Evolutionary conservation across 1,140 invertebrate genomes (phyloP), one percentile per base, ranked within the genome.

Genomic region (Halictus rubicundus): DNA sequence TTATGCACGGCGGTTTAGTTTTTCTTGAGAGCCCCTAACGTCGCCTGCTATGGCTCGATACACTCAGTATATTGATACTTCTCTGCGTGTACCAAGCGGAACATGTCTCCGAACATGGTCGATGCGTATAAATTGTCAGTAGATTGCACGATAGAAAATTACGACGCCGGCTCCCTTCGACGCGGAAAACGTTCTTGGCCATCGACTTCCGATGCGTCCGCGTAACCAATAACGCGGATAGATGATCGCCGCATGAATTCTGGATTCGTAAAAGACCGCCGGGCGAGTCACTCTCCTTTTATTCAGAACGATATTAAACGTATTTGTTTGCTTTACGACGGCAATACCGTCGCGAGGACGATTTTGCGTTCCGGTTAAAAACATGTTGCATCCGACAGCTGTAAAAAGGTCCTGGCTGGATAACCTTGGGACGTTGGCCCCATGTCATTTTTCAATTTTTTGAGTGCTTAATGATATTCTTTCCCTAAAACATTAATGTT

Each of bases 31-130:
- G 68, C 42, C 27, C 27, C 19, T 60, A 63, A 61, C 66, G 21
- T 19, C 12, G 46, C n/a, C 21, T 32, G n/a, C 32, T 32, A 68
- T 54, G 46, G 23, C 16, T 12, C 42, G 42, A 78, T 78, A 52
- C 59, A 68, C 52, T 69, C 21, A 10, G 59, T 70, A 52, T 63
- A 70, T 70, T 37, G 75, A 70, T 52, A 61, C 75, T 52, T 78
- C 61, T 27, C 46, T 16, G 57, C 42, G 57, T 57, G n/a, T 14
- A 46, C 42, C 42, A 2, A 12, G 10, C 42, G 42, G 42, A 46
- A 52, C 49, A 52, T 16, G 49, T 52, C 49, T 16, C 49, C 49
- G 49, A 32, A 32, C 68, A 37, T 63, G 42, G 42, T 63, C 57
- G 70, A 32, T 63, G 54, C 27, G 59, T 70, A 52, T 78, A 78